These are phyloP conservation scores for Esox masquinongy DNA, from an alignment of 2,797 vertebrate genomes.

Conservation along the genomic window DNA sequence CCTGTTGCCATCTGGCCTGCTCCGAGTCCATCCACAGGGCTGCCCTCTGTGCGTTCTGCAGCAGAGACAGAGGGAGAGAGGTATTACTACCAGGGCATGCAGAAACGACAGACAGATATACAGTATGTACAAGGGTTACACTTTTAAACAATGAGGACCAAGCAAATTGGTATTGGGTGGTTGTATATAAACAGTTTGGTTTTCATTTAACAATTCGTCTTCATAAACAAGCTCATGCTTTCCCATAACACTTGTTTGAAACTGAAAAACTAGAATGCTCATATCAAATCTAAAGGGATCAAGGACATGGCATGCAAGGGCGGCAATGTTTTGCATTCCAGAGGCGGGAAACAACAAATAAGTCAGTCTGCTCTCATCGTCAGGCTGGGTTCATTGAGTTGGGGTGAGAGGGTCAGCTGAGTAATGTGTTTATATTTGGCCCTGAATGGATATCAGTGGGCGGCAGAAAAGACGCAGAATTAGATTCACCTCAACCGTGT, in stretches of 20 bases:
- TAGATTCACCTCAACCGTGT: conserved; percentile 16
- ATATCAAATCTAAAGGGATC: neutral
- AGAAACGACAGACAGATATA: neutral
- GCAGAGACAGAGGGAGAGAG: conserved; percentile 44
- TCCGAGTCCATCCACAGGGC: conserved; percentile 95
- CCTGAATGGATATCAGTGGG: conserved; percentile 24
- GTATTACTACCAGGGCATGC: conserved; percentile 1
- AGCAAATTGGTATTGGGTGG: neutral
- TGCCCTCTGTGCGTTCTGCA: conserved; percentile 87
- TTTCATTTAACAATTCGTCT: neutral
- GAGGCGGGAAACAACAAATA: neutral
- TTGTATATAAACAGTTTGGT: neutral
- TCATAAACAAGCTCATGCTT: neutral
- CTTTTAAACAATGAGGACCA: neutral
- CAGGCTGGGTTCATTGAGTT: neutral
- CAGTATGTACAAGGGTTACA: neutral
- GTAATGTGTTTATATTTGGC: conserved; percentile 28
- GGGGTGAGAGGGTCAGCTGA: conserved; percentile 1
- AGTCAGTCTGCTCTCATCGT: neutral
- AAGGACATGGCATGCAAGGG: neutral
- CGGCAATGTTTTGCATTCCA: neutral
- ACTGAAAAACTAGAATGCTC: neutral
- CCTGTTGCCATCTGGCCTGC: conserved; percentile 99
- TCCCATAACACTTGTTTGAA: neutral
- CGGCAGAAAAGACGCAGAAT: conserved; percentile 21